phyloP scores from a whole-genome alignment of 2,888 invertebrate genomes.

The Cyrtodaria siliqua region DNA sequence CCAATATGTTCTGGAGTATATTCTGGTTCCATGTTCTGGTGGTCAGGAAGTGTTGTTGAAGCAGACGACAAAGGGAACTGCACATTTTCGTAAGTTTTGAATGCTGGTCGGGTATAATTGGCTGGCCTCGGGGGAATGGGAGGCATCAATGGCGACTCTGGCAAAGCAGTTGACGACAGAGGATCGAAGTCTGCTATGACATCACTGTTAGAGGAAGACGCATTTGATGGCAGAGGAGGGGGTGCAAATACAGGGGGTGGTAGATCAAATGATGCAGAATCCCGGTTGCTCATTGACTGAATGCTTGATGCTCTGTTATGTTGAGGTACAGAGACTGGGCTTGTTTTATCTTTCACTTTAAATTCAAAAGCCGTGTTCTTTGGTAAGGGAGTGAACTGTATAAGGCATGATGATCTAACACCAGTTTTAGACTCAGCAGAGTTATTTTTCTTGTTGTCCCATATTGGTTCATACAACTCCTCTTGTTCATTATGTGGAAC shows the following conservation, averaged over 20 bases:
- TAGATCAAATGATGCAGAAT: constrained; percentile 52
- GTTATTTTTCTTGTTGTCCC: constrained; percentile 38
- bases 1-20: constrained; percentile 15
- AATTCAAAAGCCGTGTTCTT: neutral
- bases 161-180: constrained; percentile 10
- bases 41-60: constrained; percentile 49
- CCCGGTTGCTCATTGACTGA: constrained; percentile 1
- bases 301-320: constrained; percentile 24
- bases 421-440: neutral
- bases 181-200: constrained; percentile 59
- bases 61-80: constrained; percentile 11
- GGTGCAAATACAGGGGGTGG: constrained; percentile 65
- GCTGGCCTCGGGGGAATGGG: constrained; percentile 55
- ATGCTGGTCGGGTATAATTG: constrained; percentile 16
- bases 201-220: constrained; percentile 10
- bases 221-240: constrained; percentile 54
- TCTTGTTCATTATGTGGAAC: constrained; percentile 8
- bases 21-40: constrained; percentile 50
- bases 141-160: constrained; percentile 8
- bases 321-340: neutral
- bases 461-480: constrained; percentile 61
- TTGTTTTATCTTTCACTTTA: neutral
- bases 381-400: constrained; percentile 46
- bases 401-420: constrained; percentile 36
- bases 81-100: constrained; percentile 47